Evolutionary conservation across 2,888 invertebrate species (phyloP), one percentile per base, ranked within the genome.

Genomic region (Epinotia brunnichana): DNA sequence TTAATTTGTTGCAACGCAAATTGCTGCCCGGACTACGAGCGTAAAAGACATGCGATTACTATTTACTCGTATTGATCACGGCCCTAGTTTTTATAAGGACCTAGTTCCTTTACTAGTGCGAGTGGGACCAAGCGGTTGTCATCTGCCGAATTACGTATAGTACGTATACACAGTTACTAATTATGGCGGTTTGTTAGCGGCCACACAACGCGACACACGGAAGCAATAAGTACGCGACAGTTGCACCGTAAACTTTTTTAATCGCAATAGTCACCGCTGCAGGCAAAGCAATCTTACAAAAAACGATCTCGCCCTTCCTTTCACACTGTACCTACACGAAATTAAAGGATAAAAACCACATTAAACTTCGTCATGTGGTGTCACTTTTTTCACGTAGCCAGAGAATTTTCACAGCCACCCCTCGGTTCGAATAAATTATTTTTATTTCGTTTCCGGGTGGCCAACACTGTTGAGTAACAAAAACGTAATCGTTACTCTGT

Each of bases 371-470:
- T 87, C 88, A 90, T 88, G 82, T 90, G 90, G 87, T 88, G 86
- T 86, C 81, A 85, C 76, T 88, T 91, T 90, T 92, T 92, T 88
- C 83, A 85, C 81, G 83, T 80, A 81, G 77, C 83, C 86, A 87
- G 87, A 90, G 88, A 87, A 89, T 90, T 90, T 90, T 90, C 90
- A 90, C 89, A 88, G 89, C 87, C 87, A 90, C 89, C 90, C 90
- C 87, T 88, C 85, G 81, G 80, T 79, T 79, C 81, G 86, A 88
- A 91, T 91, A 91, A 91, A 90, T 92, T 90, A 92, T 85, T 83
- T 90, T 90, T 88, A 90, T 90, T 88, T 90, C 83, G 85, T 87
- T 90, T 89, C 90, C 87, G 92, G 92, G 92, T 92, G 92, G 92
- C 85, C 92, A 82, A 78, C 78, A 78, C 56, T 76, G 82, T 78